Evolutionary conservation across 1,140 invertebrate genomes (phyloP).

Genomic region (Bradysia coprophila): DNA sequence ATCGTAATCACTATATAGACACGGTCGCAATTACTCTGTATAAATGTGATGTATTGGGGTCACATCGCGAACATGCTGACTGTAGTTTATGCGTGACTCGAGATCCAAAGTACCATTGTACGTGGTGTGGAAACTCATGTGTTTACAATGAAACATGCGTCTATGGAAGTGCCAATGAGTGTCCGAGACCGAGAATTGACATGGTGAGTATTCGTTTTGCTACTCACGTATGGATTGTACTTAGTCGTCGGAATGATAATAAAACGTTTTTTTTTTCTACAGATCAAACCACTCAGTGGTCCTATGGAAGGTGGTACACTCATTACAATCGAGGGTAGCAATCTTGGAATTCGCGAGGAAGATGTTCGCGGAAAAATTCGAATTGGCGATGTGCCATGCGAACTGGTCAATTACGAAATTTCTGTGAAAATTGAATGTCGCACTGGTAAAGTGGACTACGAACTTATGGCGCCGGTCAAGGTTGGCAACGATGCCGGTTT

Average conservation of each 20-base stretch:
- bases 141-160: conserved; percentile 65
- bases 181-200: conserved; percentile 82
- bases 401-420: conserved; percentile 74
- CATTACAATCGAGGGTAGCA: conserved; percentile 89
- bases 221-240: neutral
- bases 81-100: conserved; percentile 86
- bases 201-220: conserved; percentile 26
- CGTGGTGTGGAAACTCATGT: conserved; percentile 81
- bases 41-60: conserved; percentile 85
- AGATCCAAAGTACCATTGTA: conserved; percentile 72
- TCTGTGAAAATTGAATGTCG: conserved; percentile 80
- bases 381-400: conserved; percentile 79
- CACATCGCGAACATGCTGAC: conserved; percentile 78
- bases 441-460: conserved; percentile 56
- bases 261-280: conserved; percentile 24
- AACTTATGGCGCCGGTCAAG: conserved; percentile 60
- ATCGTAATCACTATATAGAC: conserved; percentile 80
- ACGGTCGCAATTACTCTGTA: conserved; percentile 78
- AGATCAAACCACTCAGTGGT: conserved; percentile 78
- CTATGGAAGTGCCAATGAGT: conserved; percentile 41
- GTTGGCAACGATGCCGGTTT: conserved; percentile 79
- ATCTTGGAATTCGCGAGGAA: conserved; percentile 75
- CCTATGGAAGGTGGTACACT: conserved; percentile 91
- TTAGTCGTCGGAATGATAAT: conserved; percentile 19
- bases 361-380: conserved; percentile 83